A percentile compares a stretch with the other conserved stretches of the same genome.
These are phyloP conservation scores for Erpobdella octoculata DNA, from an alignment of 2,888 invertebrate genomes.

Conservation along the genomic window DNA sequence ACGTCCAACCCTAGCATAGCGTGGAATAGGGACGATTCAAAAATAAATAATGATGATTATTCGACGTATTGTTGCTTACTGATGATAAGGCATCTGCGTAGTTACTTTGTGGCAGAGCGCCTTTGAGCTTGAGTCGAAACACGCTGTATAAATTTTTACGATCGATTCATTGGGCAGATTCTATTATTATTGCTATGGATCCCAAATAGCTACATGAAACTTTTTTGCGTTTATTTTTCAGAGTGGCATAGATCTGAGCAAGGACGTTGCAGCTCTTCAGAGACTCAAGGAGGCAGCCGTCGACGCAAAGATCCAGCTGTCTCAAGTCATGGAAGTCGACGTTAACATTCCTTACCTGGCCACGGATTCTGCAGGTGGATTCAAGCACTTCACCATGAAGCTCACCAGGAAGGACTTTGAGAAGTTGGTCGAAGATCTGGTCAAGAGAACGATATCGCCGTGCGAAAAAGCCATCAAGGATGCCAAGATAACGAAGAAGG, in stretches of 20 bases:
- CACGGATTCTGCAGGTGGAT: constrained; percentile 81
- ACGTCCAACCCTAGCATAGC: no score
- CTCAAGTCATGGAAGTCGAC: constrained; percentile 81
- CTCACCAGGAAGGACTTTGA: constrained; percentile 64
- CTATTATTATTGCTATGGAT: no score
- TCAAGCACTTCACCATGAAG: constrained; percentile 66
- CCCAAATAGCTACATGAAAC: no score
- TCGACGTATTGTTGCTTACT: background rate
- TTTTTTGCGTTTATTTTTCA: constrained; percentile 28
- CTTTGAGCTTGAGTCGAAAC: no score
- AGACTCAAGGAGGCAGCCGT: constrained; percentile 93
- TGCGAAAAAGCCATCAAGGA: constrained; percentile 89
- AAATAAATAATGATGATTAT: background rate
- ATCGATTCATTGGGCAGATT: no score
- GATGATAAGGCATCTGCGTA: no score
- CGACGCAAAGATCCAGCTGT: constrained; percentile 94
- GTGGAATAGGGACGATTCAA: background rate
- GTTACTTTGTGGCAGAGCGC: no score
- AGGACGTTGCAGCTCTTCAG: constrained; percentile 96
- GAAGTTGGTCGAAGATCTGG: constrained; percentile 68
- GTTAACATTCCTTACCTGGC: constrained; percentile 95
- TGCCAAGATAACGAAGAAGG: constrained; percentile 80
- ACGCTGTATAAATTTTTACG: no score
- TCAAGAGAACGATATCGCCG: constrained; percentile 60
- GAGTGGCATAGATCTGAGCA: constrained; percentile 75